Evolutionary conservation across 2,888 invertebrate species (phyloP).

Genomic region (Eupithecia pulchellata): DNA sequence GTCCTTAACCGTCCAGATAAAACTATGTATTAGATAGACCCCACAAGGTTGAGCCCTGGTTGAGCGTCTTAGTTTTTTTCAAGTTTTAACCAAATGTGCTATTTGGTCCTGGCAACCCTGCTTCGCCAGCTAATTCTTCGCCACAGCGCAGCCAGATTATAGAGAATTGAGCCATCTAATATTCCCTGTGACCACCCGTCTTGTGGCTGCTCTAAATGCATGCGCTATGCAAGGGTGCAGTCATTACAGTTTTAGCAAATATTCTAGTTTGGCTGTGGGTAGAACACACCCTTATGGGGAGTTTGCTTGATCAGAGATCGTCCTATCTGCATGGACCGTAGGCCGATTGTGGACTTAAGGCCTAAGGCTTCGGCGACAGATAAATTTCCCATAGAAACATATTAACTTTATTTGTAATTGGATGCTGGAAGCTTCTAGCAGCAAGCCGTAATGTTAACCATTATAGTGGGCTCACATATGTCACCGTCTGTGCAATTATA

Average conservation of each 20-base stretch:
- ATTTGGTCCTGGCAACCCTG: constrained; percentile 36
- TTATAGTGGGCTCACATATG: too few species aligned
- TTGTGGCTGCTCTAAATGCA: constrained; percentile 42
- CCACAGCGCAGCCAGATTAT: constrained; percentile 60
- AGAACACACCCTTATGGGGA: too few species aligned
- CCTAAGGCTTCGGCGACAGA: too few species aligned
- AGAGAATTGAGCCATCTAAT: constrained; percentile 77
- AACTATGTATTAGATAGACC: not conserved
- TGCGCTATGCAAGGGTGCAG: not conserved
- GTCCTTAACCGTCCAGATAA: too few species aligned
- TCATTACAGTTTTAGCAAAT: not conserved
- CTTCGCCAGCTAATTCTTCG: constrained; percentile 53
- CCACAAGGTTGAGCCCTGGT: not conserved
- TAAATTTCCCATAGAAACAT: too few species aligned
- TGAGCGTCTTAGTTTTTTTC: not conserved
- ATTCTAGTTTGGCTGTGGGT: not conserved
- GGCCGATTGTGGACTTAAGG: too few species aligned
- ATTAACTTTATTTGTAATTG: too few species aligned
- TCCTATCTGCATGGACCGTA: too few species aligned
- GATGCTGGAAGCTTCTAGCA: too few species aligned
- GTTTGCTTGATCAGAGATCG: too few species aligned
- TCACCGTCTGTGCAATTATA: too few species aligned
- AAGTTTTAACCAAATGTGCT: not conserved
- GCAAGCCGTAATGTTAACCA: too few species aligned
- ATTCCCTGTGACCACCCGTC: constrained; percentile 70